phyloP scores from a whole-genome alignment of 1,140 invertebrate species.

The Nasonia giraulti region DNA sequence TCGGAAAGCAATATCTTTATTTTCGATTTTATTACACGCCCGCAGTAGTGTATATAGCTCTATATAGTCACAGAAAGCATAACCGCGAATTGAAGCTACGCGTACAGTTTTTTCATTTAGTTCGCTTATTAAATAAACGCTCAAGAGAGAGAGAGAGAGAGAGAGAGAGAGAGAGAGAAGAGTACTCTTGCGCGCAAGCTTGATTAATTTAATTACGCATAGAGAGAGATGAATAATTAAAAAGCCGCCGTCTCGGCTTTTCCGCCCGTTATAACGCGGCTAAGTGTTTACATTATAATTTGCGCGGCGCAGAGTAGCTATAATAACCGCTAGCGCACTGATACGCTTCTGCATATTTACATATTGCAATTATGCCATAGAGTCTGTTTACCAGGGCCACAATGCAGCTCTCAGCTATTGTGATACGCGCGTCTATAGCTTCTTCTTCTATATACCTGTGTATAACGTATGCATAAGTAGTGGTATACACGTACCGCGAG shows the following conservation, averaged over 20 bases:
- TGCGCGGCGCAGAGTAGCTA: not conserved
- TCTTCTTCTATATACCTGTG: too few species aligned
- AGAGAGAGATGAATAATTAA: not conserved
- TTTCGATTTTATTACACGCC: too few species aligned
- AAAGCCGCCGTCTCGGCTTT: not conserved
- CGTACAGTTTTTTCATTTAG: too few species aligned
- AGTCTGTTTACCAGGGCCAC: not conserved
- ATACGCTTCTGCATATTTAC: conserved; percentile 23
- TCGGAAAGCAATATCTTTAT: not conserved
- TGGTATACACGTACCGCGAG: too few species aligned
- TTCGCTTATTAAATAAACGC: too few species aligned
- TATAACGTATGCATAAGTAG: too few species aligned
- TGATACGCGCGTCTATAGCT: too few species aligned
- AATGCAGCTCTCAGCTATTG: not conserved
- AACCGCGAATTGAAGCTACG: too few species aligned
- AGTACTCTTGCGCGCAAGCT: not conserved
- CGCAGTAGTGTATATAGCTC: too few species aligned
- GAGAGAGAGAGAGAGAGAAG: too few species aligned
- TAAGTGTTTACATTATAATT: conserved; percentile 27
- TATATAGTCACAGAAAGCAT: too few species aligned
- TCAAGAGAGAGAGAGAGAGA: too few species aligned
- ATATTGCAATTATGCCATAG: conserved; percentile 14
- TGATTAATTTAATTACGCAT: not conserved
- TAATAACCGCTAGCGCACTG: not conserved
- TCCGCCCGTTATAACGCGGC: not conserved